phyloP scores from a whole-genome alignment of 92 coral and sea anemone species.

The Palythoa caribaeorum region DNA sequence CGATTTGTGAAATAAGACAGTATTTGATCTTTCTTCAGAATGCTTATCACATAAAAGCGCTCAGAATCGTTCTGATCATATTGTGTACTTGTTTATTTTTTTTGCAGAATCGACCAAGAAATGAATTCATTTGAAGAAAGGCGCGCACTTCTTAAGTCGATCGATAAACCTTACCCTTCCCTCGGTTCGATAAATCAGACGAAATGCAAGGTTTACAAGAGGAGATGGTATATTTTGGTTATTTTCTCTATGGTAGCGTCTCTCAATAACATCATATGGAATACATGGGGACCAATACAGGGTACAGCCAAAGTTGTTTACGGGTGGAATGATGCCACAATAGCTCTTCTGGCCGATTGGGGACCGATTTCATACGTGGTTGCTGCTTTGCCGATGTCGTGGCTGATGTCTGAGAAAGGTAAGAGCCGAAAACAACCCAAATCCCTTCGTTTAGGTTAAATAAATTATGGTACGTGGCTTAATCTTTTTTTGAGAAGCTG shows the following conservation, averaged over 20 bases:
- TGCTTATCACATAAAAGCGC: neutral
- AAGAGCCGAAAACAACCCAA: neutral
- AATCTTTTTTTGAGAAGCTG: too few relatives aligned
- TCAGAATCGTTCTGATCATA: too few relatives aligned
- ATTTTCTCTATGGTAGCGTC: conserved; percentile 84
- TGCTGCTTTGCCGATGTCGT: conserved; percentile 92
- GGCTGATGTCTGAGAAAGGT: conserved; percentile 98
- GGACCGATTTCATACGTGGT: conserved; percentile 92
- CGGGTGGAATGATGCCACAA: conserved; percentile 86
- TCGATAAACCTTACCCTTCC: conserved; percentile 73
- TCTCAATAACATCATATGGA: conserved; percentile 90
- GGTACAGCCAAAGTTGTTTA: conserved; percentile 92
- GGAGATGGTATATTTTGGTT: conserved; percentile 88
- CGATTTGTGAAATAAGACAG: neutral
- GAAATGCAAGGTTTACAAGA: conserved; percentile 91
- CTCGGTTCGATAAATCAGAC: conserved; percentile 79
- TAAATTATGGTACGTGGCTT: too few relatives aligned
- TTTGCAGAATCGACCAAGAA: neutral
- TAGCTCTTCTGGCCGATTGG: conserved; percentile 94
- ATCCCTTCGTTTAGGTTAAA: neutral
- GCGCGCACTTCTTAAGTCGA: conserved; percentile 76
- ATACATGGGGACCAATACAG: conserved; percentile 97
- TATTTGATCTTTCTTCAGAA: neutral
- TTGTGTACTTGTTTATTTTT: neutral
- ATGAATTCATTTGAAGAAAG: conserved; percentile 82